Percentiles rank a stretch among this genome's conserved stretches.
phyloP scores from a whole-genome alignment of 2,797 vertebrate genomes.

The Denticeps clupeoides region DNA sequence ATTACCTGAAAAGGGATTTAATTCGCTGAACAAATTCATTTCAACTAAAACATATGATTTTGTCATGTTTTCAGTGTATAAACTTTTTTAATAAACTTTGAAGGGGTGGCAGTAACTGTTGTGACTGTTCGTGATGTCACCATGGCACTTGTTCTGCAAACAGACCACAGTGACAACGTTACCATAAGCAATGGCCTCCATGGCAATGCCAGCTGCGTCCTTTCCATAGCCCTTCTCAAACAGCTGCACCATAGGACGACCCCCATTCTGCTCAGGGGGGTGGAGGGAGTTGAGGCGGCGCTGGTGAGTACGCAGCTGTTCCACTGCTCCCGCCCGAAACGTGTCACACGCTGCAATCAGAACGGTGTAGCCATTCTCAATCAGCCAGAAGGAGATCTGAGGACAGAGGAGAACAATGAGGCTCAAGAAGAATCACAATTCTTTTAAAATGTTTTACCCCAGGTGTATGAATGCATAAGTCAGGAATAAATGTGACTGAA shows the following conservation, averaged over 20 bases:
- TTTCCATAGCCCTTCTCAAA: constrained; percentile 98
- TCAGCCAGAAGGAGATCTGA: constrained; percentile 95
- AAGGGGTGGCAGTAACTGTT: no score
- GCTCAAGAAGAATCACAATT: background rate
- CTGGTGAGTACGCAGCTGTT: constrained; percentile 93
- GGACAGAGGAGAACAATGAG: constrained; percentile 6
- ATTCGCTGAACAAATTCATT: no score
- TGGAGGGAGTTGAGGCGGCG: constrained; percentile 84
- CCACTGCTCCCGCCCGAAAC: constrained; percentile 89
- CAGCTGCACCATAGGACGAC: constrained; percentile 76
- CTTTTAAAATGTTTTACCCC: no score
- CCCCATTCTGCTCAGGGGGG: constrained; percentile 74
- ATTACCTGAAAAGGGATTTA: no score
- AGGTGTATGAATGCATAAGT: no score
- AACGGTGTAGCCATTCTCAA: constrained; percentile 90
- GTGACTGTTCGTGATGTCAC: no score
- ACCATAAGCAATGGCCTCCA: constrained; percentile 96
- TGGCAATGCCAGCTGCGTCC: constrained; percentile 91
- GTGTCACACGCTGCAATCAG: constrained; percentile 96
- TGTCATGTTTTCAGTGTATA: no score
- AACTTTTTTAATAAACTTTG: no score
- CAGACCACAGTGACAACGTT: no score
- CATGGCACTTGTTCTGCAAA: no score
- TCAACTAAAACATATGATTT: no score
- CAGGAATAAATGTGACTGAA: no score